Conservation (phyloP, 2,888 invertebrate species). For the Lobophora halterata region DNA sequence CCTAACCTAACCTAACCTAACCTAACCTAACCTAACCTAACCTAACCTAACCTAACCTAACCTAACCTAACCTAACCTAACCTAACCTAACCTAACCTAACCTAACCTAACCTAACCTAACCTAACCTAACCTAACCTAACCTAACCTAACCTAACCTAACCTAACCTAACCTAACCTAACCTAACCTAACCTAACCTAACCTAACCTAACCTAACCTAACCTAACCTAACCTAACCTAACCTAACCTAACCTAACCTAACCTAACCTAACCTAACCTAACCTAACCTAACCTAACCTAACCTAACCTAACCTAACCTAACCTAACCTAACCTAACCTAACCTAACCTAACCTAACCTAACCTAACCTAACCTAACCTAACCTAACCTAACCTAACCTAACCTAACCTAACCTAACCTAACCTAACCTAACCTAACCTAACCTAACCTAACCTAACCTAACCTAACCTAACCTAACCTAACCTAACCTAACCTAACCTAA, state of each 20-base stretch:
- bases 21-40: constrained; percentile 11
- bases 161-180: background rate
- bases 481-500: no score
- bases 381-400: no score
- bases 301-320: constrained; percentile 11
- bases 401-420: no score
- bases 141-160: constrained; percentile 7
- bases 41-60: constrained; percentile 14
- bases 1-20: constrained; percentile 14
- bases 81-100: constrained; percentile 14
- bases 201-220: constrained; percentile 1
- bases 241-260: constrained; percentile 13
- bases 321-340: no score
- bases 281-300: constrained; percentile 12
- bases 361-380: no score
- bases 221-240: constrained; percentile 1
- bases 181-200: constrained; percentile 1
- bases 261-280: constrained; percentile 12
- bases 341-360: no score
- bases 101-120: constrained; percentile 14
- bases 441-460: no score
- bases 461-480: no score
- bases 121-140: constrained; percentile 14
- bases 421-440: no score
- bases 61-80: constrained; percentile 14